These are phyloP conservation scores for Coptodon rendalli DNA, from an alignment of 2,113 vertebrate genomes.

Conservation along the genomic window DNA sequence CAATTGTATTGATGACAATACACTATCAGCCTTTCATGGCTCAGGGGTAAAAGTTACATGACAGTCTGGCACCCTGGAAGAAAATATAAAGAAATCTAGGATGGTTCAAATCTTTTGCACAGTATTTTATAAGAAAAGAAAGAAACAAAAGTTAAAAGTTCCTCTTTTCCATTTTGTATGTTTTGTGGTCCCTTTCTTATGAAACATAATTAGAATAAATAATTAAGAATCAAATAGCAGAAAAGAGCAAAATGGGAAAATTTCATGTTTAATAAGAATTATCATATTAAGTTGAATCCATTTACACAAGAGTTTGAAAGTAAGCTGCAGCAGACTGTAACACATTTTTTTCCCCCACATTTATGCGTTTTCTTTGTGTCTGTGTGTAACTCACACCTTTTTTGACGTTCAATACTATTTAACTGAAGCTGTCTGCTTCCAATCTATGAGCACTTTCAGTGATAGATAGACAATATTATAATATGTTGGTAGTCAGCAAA, in stretches of 20 bases:
- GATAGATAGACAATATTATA: not conserved
- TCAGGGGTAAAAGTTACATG: not conserved
- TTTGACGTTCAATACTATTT: slow-evolving; percentile 3
- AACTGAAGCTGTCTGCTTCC: not conserved
- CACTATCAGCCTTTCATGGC: not conserved
- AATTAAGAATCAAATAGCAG: not conserved
- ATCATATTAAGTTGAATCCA: not conserved
- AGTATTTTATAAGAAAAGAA: not conserved
- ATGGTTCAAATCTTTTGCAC: not conserved
- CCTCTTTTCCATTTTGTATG: not conserved
- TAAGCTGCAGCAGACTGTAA: not conserved
- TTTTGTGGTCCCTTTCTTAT: not conserved
- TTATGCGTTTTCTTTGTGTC: not conserved
- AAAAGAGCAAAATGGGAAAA: not conserved
- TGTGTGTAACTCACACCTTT: not conserved
- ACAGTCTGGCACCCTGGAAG: not conserved
- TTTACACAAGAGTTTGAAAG: not conserved
- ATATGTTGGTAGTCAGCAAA: not conserved
- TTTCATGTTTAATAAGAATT: not conserved
- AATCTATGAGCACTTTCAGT: not conserved
- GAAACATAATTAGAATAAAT: not conserved
- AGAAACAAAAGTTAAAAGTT: not conserved
- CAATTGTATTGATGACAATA: not conserved
- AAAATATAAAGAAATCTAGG: not conserved
- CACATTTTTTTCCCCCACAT: not conserved